phyloP scores from a whole-genome alignment of 2,113 vertebrate genomes.

The Enhydra lutris region DNA sequence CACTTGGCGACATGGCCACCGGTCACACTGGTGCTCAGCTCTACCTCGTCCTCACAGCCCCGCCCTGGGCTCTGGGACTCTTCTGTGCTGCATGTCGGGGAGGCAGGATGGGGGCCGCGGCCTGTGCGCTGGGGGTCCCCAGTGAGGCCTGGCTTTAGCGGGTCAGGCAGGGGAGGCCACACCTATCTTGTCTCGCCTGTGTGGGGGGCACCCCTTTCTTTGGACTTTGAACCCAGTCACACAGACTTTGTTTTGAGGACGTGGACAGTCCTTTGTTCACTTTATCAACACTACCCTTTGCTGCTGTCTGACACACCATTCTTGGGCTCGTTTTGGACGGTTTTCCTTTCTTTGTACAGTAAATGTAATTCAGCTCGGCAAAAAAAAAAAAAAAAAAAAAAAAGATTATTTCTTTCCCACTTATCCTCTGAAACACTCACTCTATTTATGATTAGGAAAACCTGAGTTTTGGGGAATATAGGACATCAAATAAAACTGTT shows the following conservation, averaged over 20 bases:
- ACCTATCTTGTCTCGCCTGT: background rate
- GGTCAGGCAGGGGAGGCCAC: background rate
- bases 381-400: too few relatives aligned
- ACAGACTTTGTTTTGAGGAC: conserved; percentile 17
- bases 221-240: background rate
- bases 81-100: background rate
- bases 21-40: conserved; percentile 37
- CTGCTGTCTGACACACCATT: conserved; percentile 77
- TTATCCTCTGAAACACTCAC: background rate
- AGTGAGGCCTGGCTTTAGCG: background rate
- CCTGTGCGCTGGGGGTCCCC: background rate
- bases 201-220: background rate
- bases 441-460: background rate
- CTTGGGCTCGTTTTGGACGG: conserved; percentile 60
- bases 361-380: conserved; percentile 73
- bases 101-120: background rate
- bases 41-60: conserved; percentile 31
- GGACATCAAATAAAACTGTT: background rate
- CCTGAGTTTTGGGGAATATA: background rate
- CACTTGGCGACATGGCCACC: background rate
- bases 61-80: background rate
- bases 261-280: conserved; percentile 42
- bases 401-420: background rate
- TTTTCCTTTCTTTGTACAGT: conserved; percentile 84
- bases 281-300: conserved; percentile 80